Evolutionary conservation across 1,140 invertebrate genomes (phyloP).

Genomic region (Drosophila erecta): DNA sequence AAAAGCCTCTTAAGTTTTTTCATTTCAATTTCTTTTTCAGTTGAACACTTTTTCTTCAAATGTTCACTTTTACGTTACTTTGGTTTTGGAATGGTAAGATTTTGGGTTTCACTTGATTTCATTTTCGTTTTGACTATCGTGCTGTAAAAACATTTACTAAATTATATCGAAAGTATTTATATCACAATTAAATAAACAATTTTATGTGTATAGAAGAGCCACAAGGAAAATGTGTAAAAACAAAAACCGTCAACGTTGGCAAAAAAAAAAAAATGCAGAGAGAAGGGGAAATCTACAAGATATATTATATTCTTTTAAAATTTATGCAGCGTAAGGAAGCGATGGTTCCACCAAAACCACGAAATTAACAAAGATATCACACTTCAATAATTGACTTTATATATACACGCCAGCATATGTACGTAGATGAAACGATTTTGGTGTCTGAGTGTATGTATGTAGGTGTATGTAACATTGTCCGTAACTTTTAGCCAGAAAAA

Average conservation of each 20-base stretch:
- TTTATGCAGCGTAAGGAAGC: conserved; percentile 61
- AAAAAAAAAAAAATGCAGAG: background rate
- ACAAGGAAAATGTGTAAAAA: conserved; percentile 33
- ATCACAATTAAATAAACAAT: conserved; percentile 45
- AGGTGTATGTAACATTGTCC: conserved; percentile 68
- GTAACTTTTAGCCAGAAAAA: conserved; percentile 76
- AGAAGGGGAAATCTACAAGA: conserved; percentile 43
- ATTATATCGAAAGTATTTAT: conserved; percentile 50
- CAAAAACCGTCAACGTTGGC: conserved; percentile 22
- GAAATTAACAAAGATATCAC: conserved; percentile 70
- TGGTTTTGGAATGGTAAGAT: conserved; percentile 19
- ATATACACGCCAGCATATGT: conserved; percentile 43
- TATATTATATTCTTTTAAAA: conserved; percentile 84
- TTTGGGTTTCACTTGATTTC: conserved; percentile 9
- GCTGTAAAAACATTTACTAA: conserved; percentile 36
- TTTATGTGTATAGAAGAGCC: conserved; percentile 49
- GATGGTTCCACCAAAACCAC: conserved; percentile 36
- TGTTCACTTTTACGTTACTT: conserved; percentile 37
- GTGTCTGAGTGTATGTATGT: conserved; percentile 61
- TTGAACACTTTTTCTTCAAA: conserved; percentile 25
- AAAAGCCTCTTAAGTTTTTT: conserved; percentile 57
- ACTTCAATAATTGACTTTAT: conserved; percentile 73
- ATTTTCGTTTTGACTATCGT: conserved; percentile 27
- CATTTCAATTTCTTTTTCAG: conserved; percentile 47
- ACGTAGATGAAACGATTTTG: conserved; percentile 59